Evolutionary conservation across 1,140 invertebrate species (phyloP).

Genomic region (Episyrphus balteatus): DNA sequence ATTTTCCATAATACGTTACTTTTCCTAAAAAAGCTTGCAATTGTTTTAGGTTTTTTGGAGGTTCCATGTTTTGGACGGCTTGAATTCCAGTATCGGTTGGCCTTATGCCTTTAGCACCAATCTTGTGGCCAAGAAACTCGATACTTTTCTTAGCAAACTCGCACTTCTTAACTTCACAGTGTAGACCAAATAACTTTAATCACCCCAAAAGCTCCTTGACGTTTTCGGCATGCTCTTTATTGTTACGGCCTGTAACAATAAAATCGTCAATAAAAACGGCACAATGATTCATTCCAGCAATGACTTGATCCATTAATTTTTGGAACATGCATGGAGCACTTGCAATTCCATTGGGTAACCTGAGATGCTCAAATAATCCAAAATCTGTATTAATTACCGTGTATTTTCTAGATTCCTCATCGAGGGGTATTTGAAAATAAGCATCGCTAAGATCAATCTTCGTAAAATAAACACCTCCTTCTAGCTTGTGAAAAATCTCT

Average conservation of each 20-base stretch:
- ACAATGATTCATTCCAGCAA: neutral
- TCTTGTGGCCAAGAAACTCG: no score
- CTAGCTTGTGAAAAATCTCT: constrained; percentile 14
- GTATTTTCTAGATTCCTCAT: neutral
- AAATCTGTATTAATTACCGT: neutral
- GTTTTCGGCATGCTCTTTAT: neutral
- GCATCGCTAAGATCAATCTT: no score
- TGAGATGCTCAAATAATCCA: neutral
- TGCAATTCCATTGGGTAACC: neutral
- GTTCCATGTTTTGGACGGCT: constrained; percentile 28
- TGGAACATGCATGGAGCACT: neutral
- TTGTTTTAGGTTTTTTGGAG: constrained; percentile 22
- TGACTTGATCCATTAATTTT: neutral
- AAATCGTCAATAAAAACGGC: neutral
- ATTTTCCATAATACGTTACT: constrained; percentile 35
- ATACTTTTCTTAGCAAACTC: no score
- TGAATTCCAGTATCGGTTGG: constrained; percentile 24
- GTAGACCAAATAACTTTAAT: no score
- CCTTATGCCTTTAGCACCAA: constrained; percentile 13
- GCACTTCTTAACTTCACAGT: no score
- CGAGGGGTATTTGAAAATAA: constrained; percentile 14
- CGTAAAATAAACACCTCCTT: constrained; percentile 12
- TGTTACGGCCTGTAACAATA: neutral
- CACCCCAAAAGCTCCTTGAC: constrained; percentile 3
- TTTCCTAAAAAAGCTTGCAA: constrained; percentile 29